Evolutionary conservation across 2,113 vertebrate species (phyloP), one percentile per base, ranked within the genome.

Genomic region (Scomber japonicus): DNA sequence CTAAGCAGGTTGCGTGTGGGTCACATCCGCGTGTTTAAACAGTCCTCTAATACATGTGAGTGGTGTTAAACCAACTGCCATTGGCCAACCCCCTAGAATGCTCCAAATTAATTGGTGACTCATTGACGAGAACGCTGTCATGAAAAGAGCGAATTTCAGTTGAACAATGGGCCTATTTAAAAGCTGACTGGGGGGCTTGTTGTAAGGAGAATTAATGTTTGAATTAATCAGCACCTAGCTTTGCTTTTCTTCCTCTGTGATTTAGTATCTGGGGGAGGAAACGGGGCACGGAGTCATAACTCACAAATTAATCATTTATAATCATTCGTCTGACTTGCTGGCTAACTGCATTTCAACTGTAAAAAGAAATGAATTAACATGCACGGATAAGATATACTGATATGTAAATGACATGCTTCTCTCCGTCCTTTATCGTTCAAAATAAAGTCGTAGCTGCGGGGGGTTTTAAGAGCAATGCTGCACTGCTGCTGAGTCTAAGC

Each of bases 131-230:
- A 78, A 78, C 49, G 17, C 75, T 81, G 69, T 54, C 57, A 49
- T 44, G 80, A 50, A 71, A 75, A 82, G 68, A 78, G 71, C 5
- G 4, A 65, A 77, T 85, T 88, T 68, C 69, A 27, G 73, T 57
- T 90, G 83, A 93, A 92, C 91, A 91, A 88, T 88, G 74, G 86
- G 81, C 71, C 87, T 83, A 85, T 92, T 92, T 90, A 86, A 89
- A 90, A 88, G 89, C 88, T 83, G 82, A 84, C 87, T 88, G 74
- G 45, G 66, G 90, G 86, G 84, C 84, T 85, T 82, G 79, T 92
- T 86, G 81, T 85, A 86, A 54, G 50, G 75, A 91, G 84, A 85
- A 88, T 89, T 80, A 82, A 92, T 90, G 90, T 85, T 87, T 87
- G 83, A 88, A 91, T 92, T 90, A 85, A 91, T 92, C 80, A 89